Percentiles rank a stretch among this genome's conserved stretches.
phyloP scores from a whole-genome alignment of 2,888 invertebrate species.

The Dinocampus coccinellae region DNA sequence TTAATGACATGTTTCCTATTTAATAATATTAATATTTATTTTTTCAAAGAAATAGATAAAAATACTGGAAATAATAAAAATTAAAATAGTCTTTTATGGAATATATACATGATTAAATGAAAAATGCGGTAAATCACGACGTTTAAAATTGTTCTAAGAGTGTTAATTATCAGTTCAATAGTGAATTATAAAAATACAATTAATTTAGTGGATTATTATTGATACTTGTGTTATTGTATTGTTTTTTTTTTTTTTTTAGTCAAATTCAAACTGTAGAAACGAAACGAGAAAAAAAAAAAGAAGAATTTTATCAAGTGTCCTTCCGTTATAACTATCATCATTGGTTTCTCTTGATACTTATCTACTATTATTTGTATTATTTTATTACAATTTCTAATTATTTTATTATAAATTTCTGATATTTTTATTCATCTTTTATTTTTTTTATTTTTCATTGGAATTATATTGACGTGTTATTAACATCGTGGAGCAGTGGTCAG shows the following conservation, averaged over 20 bases:
- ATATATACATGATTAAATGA: slow-evolving; percentile 22
- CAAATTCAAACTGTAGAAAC: not conserved
- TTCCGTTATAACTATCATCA: not conserved
- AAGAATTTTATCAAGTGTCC: not conserved
- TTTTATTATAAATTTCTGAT: slow-evolving; percentile 35
- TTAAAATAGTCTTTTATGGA: slow-evolving; percentile 27
- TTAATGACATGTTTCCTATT: slow-evolving; percentile 61
- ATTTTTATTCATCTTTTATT: slow-evolving; percentile 52
- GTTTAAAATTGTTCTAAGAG: slow-evolving; percentile 45
- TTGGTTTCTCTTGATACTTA: no score
- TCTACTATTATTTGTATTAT: no score
- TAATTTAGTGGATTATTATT: not conserved
- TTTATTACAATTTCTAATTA: slow-evolving; percentile 4
- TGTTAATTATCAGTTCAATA: not conserved
- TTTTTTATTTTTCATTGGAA: slow-evolving; percentile 52
- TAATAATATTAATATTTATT: slow-evolving; percentile 69
- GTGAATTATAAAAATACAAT: not conserved
- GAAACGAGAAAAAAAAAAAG: no score
- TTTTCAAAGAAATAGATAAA: slow-evolving; percentile 63
- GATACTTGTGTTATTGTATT: not conserved
- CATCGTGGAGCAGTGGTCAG: not conserved
- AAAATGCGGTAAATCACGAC: slow-evolving; percentile 35
- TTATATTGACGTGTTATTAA: slow-evolving; percentile 36
- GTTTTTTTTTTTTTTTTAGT: slow-evolving; percentile 48
- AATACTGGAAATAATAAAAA: slow-evolving; percentile 33